phyloP scores from a whole-genome alignment of 2,113 vertebrate genomes.

The Limanda limanda region DNA sequence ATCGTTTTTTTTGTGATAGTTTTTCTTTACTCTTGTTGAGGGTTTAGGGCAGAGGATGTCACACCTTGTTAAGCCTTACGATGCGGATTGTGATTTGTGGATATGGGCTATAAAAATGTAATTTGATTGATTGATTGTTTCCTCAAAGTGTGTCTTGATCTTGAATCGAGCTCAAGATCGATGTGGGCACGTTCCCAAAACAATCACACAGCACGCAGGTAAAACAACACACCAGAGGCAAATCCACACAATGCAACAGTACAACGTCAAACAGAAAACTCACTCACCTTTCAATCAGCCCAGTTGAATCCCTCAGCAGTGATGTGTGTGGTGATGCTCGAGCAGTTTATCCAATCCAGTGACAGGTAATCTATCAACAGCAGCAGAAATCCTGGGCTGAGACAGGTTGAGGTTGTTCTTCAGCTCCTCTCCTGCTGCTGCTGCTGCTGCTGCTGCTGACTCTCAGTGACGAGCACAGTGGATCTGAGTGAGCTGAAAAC shows the following conservation, averaged over 20 bases:
- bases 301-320: conserved; percentile 36
- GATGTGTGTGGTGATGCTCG: conserved; percentile 28
- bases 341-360: conserved; percentile 33
- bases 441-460: conserved; percentile 12
- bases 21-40: no score
- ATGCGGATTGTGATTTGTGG: no score
- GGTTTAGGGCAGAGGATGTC: no score
- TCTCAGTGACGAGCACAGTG: conserved; percentile 9
- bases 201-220: neutral
- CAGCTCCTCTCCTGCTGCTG: conserved; percentile 44
- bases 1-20: no score
- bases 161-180: neutral
- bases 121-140: no score
- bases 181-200: neutral
- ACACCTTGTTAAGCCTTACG: no score
- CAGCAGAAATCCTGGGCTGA: conserved; percentile 45
- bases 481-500: conserved; percentile 63
- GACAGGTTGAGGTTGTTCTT: conserved; percentile 37
- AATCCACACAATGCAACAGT: neutral
- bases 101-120: no score
- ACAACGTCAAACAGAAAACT: conserved; percentile 21
- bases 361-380: conserved; percentile 50
- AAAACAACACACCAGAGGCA: neutral
- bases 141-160: neutral
- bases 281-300: conserved; percentile 47